Conservation (phyloP, 2,113 vertebrate species). For the Lepus timidus region DNA sequence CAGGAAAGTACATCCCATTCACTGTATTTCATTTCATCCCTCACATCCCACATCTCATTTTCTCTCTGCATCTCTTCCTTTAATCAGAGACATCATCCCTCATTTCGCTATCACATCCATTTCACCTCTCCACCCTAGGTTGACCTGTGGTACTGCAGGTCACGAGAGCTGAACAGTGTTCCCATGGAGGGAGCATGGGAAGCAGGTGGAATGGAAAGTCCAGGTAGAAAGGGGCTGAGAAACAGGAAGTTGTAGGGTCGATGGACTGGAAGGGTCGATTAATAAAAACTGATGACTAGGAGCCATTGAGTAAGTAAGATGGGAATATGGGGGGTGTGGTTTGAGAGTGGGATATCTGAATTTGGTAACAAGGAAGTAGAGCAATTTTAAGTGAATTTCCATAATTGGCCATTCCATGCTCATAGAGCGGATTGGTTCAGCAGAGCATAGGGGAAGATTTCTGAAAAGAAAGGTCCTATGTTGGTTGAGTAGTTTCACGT, state of each 20-base stretch:
- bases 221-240: not conserved
- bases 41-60: not conserved
- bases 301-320: not conserved
- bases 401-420: not conserved
- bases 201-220: not conserved
- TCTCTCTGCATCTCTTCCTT: conserved; percentile 17
- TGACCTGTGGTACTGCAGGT: not conserved
- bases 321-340: not conserved
- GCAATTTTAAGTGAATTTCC: not conserved
- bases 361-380: not conserved
- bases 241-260: not conserved
- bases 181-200: not conserved
- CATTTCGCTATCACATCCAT: not conserved
- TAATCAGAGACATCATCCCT: not conserved
- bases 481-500: not conserved
- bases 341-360: not conserved
- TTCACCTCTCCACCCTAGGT: not conserved
- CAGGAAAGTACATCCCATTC: not conserved
- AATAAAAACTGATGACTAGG: not conserved
- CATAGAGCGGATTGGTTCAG: not conserved
- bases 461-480: not conserved
- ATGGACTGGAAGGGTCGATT: not conserved
- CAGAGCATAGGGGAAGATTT: not conserved
- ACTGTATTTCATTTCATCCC: not conserved
- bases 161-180: not conserved